Base-by-base conservation (phyloP, 2,113 vertebrate species). In the Etia nguti region DNA sequence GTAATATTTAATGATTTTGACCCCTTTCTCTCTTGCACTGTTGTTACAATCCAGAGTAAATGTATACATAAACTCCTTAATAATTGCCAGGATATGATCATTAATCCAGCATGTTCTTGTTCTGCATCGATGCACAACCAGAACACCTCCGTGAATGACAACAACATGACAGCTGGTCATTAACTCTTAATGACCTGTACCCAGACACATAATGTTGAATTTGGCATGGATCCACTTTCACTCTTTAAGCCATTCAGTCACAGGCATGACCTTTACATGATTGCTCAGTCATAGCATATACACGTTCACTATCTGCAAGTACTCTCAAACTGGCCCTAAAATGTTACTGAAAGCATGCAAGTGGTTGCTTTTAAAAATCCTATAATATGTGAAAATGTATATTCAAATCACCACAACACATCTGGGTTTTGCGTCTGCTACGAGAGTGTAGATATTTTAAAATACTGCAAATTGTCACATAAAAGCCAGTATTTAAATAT, bases 81-180 rank as follows among this genome's bases (percentile, higher is more conserved):
- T 88, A 90, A 93, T 90, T 90, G 88, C 15, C 9, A 8, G 16
- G 81, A 59, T 55, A 22, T 55, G 68, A 75, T 89, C 68, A 89
- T 92, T 93, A 91, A 92, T 92, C 62, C 91, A 91, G 92, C 83
- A 81, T 85, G 87, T 89, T 88, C 82, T 91, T 80, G 86, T 92
- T 94, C 90, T 84, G 90, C 92, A 55, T 79, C 80, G 16, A 59
- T 56, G 81, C 85, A 81, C 82, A 90, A 62, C 18, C 18, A 50
- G 88, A 88, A 92, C 89, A 92, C 87, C 85, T 92, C 85, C 80
- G 84, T 89, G 87, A 92, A 79, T 79, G 81, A 82, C 83, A 82
- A 55, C 85, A 77, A 55, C 65, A 56, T 55, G 83, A 46, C 87
- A 84, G 86, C 79, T 7, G 54, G 87, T 88, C 92, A 91, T 93